Percentiles rank a stretch among this genome's conserved stretches.
Conservation (phyloP, 2,113 vertebrate species). For the Atherinomorus stipes region DNA sequence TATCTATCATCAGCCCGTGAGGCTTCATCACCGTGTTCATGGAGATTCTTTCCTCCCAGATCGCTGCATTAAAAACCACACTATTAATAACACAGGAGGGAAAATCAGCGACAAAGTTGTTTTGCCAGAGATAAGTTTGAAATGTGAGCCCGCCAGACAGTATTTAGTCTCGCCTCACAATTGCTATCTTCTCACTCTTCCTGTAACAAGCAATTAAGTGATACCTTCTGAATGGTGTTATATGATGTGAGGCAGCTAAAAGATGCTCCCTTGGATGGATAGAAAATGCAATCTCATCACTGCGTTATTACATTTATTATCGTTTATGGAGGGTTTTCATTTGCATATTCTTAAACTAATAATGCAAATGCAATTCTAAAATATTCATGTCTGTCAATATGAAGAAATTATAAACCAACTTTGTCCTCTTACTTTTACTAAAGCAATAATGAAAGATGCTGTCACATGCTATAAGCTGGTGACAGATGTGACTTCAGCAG, state of each 20-base stretch:
- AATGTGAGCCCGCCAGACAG: constrained; percentile 38
- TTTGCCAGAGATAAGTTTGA: constrained; percentile 27
- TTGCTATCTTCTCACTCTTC: constrained; percentile 21
- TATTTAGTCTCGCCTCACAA: constrained; percentile 34
- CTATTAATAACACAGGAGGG: constrained; percentile 38
- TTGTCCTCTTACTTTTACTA: neutral
- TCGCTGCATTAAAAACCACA: constrained; percentile 41
- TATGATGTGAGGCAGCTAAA: constrained; percentile 53
- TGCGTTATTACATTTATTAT: constrained; percentile 52
- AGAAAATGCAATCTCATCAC: constrained; percentile 59
- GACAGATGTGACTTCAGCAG: no score
- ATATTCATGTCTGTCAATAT: neutral
- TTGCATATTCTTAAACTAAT: constrained; percentile 14
- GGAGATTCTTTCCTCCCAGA: constrained; percentile 33
- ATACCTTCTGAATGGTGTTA: constrained; percentile 49
- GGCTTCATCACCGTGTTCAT: constrained; percentile 28
- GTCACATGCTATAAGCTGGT: no score
- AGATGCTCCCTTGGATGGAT: constrained; percentile 29
- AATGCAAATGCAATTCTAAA: constrained; percentile 15
- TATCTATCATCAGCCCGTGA: constrained; percentile 17
- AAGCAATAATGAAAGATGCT: neutral
- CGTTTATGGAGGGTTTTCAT: constrained; percentile 35
- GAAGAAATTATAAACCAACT: neutral
- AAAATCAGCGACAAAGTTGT: constrained; percentile 31
- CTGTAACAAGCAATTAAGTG: constrained; percentile 59